Base-by-base conservation (phyloP, 1,140 invertebrate species). In the Pseudomyrmex cubaensis region DNA sequence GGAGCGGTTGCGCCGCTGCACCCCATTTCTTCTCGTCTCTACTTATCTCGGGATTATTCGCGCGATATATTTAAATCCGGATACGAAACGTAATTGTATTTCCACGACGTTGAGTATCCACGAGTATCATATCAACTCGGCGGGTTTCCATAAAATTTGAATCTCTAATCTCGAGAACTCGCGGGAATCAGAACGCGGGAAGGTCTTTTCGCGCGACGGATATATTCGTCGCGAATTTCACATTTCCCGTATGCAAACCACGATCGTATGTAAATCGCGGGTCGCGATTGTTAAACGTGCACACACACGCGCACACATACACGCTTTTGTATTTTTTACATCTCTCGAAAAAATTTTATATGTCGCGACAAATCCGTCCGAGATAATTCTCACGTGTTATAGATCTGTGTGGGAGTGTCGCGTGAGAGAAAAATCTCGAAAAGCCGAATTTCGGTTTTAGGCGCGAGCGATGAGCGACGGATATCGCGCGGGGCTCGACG, bases 1-100 rank as follows among this genome's bases (percentile, higher is more conserved):
- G 50, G 17, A 78, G 63, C 75, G 25, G 63, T 56, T 25, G 17
- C 44, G 48, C 57, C 35, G 64, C 52, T 44, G 75, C 64, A 57
- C 17, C 64, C 52, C 76, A 70, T 70, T 70, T 57, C 76, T 52
- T 64, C 75, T 57, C 63, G 52, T 59, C 22, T 78, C 35, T 35
- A 44, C 76, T 57, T 62, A 59, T 70, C 70, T 25, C 57, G 57
- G 70, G 44, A 59, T 44, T 70, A 59, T 44, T 70, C 22, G 17
- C 54, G 64, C 64, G 54, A 52, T 54, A 78, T 78, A 59, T 78
- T 78, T 22, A 25, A 59, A 78, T 57, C 15, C 35, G 15, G 0
- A 35, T 35, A 57, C 10, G 20, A 17, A 17, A 12, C 74, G 61
- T 52, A 46, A 25, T 35, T 35, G 35, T 35, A 35, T 35, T 35